Conservation (phyloP, 2,797 vertebrate genomes). For the Bucorvus abyssinicus region DNA sequence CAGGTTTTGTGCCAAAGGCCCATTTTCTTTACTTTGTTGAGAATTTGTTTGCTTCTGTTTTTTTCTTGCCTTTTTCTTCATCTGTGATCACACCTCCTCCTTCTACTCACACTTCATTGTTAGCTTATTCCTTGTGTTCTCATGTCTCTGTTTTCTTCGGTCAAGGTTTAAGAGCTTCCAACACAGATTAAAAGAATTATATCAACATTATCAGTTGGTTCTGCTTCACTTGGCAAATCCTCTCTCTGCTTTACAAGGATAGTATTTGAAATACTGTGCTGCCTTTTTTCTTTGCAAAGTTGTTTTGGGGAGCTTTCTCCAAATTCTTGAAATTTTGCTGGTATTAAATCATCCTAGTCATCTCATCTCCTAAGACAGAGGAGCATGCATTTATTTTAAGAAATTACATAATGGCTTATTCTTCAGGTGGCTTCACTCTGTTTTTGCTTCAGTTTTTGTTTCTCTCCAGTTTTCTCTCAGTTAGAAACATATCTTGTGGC, state of each 20-base stretch:
- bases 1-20: not conserved
- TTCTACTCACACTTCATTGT: not conserved
- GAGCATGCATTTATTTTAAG: conserved; percentile 19
- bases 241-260: conserved; percentile 2
- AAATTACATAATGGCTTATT: conserved; percentile 2
- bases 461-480: not conserved
- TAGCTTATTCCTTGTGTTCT: not conserved
- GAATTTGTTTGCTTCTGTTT: not conserved
- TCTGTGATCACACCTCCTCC: not conserved
- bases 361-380: not conserved
- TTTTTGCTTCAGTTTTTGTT: not conserved
- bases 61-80: not conserved
- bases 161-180: not conserved
- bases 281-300: conserved; percentile 13
- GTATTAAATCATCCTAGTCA: conserved; percentile 35
- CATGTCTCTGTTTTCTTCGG: conserved; percentile 3
- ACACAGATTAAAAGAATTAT: not conserved
- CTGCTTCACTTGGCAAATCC: conserved; percentile 10
- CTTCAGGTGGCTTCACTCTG: not conserved
- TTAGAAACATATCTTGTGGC: not conserved
- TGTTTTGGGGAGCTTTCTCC: conserved; percentile 17
- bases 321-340: conserved; percentile 5
- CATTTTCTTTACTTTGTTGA: not conserved
- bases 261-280: not conserved
- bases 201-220: conserved; percentile 1